These are phyloP conservation scores for Desoria tigrina DNA, from an alignment of 2,888 invertebrate species.

Conservation along the genomic window DNA sequence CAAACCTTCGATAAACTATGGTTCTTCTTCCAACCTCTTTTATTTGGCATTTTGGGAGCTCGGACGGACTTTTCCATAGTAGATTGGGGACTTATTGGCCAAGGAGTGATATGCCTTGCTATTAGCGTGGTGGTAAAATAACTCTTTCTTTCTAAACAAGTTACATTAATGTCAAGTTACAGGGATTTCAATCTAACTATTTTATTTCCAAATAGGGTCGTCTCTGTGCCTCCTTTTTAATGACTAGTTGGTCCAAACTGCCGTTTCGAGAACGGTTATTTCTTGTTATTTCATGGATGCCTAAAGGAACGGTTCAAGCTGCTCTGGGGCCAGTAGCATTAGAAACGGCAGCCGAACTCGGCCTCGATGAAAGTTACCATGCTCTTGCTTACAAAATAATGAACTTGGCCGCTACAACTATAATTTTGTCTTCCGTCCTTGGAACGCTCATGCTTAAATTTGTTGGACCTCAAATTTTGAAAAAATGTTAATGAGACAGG, in stretches of 20 bases:
- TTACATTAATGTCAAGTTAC: background rate
- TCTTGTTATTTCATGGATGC: constrained; percentile 44
- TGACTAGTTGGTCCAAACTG: constrained; percentile 27
- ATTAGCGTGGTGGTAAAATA: constrained; percentile 36
- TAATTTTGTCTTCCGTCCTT: constrained; percentile 33
- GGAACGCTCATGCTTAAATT: constrained; percentile 35
- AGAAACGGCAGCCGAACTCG: constrained; percentile 32
- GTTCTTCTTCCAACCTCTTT: constrained; percentile 49
- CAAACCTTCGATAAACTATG: constrained; percentile 25
- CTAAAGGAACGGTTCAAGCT: constrained; percentile 52
- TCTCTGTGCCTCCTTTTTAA: constrained; percentile 21
- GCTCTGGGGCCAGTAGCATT: constrained; percentile 44
- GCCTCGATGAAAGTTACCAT: constrained; percentile 13
- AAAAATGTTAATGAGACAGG: background rate
- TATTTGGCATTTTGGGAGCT: constrained; percentile 49
- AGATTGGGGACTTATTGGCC: constrained; percentile 38
- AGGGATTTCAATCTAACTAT: background rate
- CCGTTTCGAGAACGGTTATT: constrained; percentile 38
- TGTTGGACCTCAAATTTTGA: constrained; percentile 28
- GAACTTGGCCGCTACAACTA: constrained; percentile 35
- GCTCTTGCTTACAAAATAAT: constrained; percentile 39
- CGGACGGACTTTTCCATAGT: constrained; percentile 41
- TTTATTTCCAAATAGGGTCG: constrained; percentile 26
- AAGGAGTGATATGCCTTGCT: constrained; percentile 37
- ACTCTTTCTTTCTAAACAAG: background rate